These are phyloP conservation scores for Trissonchulus latispiculum DNA, from an alignment of 2,888 invertebrate genomes.

Conservation along the genomic window DNA sequence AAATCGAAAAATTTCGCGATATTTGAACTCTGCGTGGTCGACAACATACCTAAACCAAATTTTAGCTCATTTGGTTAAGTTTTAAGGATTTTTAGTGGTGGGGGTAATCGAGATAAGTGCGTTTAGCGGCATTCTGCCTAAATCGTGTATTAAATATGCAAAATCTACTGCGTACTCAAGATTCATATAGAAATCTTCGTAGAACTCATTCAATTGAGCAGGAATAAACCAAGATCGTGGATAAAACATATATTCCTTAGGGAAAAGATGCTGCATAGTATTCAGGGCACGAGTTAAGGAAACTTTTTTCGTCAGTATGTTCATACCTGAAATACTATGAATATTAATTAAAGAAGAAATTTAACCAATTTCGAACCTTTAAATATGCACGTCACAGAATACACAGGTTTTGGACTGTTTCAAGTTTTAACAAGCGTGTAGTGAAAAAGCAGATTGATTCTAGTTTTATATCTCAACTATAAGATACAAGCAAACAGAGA, in stretches of 20 bases:
- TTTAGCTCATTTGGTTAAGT: neutral
- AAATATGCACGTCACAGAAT: neutral
- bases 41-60: constrained; percentile 10
- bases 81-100: too few relatives aligned
- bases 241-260: constrained; percentile 49
- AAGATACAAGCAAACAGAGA: too few relatives aligned
- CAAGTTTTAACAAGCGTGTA: too few relatives aligned
- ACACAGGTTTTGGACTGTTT: too few relatives aligned
- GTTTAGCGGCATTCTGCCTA: too few relatives aligned
- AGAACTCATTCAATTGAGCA: constrained; percentile 45
- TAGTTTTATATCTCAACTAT: too few relatives aligned
- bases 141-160: too few relatives aligned
- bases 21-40: too few relatives aligned
- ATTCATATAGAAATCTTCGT: constrained; percentile 26
- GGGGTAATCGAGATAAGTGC: too few relatives aligned
- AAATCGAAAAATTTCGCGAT: too few relatives aligned
- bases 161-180: neutral
- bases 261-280: constrained; percentile 48
- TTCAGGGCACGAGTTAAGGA: constrained; percentile 47
- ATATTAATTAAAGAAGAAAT: neutral
- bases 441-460: too few relatives aligned
- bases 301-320: constrained; percentile 48
- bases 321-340: constrained; percentile 44
- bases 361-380: neutral
- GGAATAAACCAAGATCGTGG: constrained; percentile 50